phyloP scores from a whole-genome alignment of 2,113 vertebrate genomes.

The Abramis brama region DNA sequence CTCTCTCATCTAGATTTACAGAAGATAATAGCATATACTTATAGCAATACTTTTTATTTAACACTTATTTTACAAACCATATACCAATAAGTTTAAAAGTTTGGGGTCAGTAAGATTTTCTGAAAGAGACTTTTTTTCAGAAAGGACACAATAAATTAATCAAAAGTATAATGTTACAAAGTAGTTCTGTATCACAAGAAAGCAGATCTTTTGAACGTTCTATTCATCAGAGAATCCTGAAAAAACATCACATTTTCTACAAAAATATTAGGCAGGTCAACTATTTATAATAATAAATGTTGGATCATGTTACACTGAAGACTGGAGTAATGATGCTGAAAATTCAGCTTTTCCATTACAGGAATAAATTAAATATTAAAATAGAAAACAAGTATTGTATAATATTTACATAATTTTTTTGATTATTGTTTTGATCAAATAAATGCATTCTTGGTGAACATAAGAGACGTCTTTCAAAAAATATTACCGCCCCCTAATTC shows the following conservation, averaged over 20 bases:
- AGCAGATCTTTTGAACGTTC: background rate
- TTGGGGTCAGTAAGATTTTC: background rate
- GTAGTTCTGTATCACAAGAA: too few species aligned
- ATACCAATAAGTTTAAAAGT: background rate
- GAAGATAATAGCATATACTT: too few species aligned
- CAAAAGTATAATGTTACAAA: background rate
- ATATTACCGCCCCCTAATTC: too few species aligned
- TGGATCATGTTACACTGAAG: background rate
- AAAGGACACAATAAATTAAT: background rate
- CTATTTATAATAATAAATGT: too few species aligned
- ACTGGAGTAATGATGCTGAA: background rate
- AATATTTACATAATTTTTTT: too few species aligned
- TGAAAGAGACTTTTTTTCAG: background rate
- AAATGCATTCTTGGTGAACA: too few species aligned
- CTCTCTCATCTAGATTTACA: constrained; percentile 4
- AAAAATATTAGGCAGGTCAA: background rate
- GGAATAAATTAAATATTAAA: too few species aligned
- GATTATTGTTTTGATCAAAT: too few species aligned
- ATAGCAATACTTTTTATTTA: background rate
- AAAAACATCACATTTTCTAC: background rate
- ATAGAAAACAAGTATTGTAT: too few species aligned
- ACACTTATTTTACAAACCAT: background rate
- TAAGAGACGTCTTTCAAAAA: too few species aligned
- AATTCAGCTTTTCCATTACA: too few species aligned
- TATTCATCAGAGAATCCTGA: background rate